phyloP scores from a whole-genome alignment of 2,797 vertebrate genomes.

The Gambelia wislizenii region DNA sequence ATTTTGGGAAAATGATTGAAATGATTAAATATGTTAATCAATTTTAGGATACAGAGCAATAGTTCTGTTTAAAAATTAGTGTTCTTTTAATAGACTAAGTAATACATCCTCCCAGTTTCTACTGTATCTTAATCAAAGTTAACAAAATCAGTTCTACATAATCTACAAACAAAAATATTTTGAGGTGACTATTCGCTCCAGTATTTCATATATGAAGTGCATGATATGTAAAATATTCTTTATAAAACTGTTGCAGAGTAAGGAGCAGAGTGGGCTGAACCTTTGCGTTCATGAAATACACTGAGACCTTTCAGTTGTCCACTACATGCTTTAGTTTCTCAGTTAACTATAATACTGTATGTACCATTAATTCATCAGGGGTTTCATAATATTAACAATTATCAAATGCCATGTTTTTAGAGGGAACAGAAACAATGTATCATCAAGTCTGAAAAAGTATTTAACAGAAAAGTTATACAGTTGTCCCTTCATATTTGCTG shows the following conservation, averaged over 20 bases:
- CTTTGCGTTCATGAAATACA: conserved; percentile 8
- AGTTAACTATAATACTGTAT: neutral
- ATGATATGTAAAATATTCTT: neutral
- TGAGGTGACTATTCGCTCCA: neutral
- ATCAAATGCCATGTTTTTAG: neutral
- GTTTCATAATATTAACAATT: neutral
- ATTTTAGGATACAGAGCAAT: conserved; percentile 8
- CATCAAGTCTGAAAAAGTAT: neutral
- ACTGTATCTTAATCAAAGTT: neutral
- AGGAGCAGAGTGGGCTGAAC: neutral
- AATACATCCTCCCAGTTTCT: neutral
- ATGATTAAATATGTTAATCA: neutral
- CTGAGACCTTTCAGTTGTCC: neutral
- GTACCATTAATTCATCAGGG: neutral
- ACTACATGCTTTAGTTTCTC: neutral
- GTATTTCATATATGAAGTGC: neutral
- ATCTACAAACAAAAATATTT: neutral
- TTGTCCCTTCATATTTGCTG: too few relatives aligned
- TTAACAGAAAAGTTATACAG: neutral
- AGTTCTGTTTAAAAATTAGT: conserved; percentile 29
- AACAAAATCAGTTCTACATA: neutral
- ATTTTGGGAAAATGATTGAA: neutral
- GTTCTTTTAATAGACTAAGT: conserved; percentile 3
- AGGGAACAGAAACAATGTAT: neutral
- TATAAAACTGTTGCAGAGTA: neutral